Evolutionary conservation across 2,888 invertebrate species (phyloP).

Genomic region (Hermaeophaga mercurialis): DNA sequence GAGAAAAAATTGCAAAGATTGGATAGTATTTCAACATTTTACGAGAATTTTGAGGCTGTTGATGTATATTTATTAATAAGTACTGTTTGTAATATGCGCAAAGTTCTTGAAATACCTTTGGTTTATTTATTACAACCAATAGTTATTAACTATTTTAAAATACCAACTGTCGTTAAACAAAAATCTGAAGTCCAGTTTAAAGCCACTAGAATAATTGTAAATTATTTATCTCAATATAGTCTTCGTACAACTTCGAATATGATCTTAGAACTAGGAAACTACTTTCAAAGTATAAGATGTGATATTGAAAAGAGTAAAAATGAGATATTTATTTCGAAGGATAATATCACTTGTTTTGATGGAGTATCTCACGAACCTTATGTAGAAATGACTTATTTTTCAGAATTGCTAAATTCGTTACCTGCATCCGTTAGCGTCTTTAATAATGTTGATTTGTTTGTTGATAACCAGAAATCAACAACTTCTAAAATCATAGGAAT

Average conservation of each 20-base stretch:
- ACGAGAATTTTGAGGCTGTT: slow-evolving; percentile 20
- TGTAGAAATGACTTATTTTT: not conserved
- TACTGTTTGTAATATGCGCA: slow-evolving; percentile 22
- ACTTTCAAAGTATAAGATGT: slow-evolving; percentile 8
- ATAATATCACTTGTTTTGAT: not conserved
- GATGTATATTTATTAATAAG: slow-evolving; percentile 31
- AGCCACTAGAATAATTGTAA: slow-evolving; percentile 2
- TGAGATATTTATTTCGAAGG: not conserved
- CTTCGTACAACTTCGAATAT: not conserved
- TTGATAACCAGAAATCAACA: not conserved
- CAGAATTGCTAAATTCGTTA: not conserved
- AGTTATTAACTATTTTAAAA: slow-evolving; percentile 26
- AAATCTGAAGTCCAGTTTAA: slow-evolving; percentile 15
- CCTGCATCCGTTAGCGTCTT: not conserved
- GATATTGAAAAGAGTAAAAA: not conserved
- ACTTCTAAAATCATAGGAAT: slow-evolving; percentile 6
- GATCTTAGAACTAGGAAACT: not conserved
- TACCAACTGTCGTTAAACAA: slow-evolving; percentile 7
- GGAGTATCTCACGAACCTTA: not conserved
- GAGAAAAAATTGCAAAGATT: slow-evolving; percentile 9
- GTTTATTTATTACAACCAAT: slow-evolving; percentile 18
- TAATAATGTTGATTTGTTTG: slow-evolving; percentile 10
- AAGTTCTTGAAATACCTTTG: too few relatives aligned
- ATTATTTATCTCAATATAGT: slow-evolving; percentile 3
- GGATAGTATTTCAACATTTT: slow-evolving; percentile 28